Base-by-base conservation (phyloP, 2,888 invertebrate species). In the Parnassius glacialis region DNA sequence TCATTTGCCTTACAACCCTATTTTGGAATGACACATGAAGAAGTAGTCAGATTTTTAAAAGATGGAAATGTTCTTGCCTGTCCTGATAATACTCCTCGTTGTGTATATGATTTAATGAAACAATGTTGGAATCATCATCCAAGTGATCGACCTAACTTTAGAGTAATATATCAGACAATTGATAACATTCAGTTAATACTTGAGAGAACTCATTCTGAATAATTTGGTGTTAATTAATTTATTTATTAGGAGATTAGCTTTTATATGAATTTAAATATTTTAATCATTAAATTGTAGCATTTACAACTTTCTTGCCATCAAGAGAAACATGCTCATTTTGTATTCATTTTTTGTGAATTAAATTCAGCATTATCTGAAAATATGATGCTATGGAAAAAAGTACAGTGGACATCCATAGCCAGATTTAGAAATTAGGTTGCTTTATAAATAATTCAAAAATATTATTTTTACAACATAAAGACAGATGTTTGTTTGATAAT, bases 21-120 rank as follows among this genome's bases (percentile, higher is more conserved):
- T 80, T 98, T 97, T 83, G 98, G 98, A 7, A 96, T 98, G 96
- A 98, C 98, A 11, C 98, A 99, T 80, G 98, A 98, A 83, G 98
- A 99, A 91, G 98, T 99, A 44, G 97, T 98, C 12, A 96, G 96
- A 78, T 98, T 96, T 88, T 94, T 98, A 61, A 98, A 98, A 84
- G 98, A 97, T 71, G 98, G 98, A 11, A 96, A 97, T 84, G 95
- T 97, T 52, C 93, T 99, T 57, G 94, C 95, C 55, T 96, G 96
- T 79, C 98, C 98, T 1, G 98, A 98, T 69, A 96, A 97, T 78
- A 97, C 97, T 52, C 97, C 97, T 0, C 90, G 95, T 43, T 94
- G 95, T 68, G 94, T 97, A 44, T 98, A 98, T 85, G 96, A 97
- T 65, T 89, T 99, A 52, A 98, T 99, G 98, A 95, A 95, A 78